phyloP scores from a whole-genome alignment of 2,113 vertebrate genomes.

The Ailurus styani region DNA sequence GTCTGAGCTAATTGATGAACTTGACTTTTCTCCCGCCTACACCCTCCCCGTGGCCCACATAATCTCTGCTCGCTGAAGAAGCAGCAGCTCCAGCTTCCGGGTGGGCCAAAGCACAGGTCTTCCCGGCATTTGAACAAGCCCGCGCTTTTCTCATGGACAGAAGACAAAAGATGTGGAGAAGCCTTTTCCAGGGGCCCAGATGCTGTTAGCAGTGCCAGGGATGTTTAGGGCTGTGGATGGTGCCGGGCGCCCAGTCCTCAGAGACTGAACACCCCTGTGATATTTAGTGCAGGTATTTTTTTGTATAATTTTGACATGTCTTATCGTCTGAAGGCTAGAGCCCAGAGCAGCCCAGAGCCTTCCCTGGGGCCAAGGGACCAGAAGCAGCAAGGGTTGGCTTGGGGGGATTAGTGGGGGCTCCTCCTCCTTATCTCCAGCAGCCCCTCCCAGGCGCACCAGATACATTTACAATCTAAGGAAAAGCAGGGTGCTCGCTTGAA shows the following conservation, averaged over 20 bases:
- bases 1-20: fast-evolving
- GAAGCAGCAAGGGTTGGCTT: not conserved
- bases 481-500: not conserved
- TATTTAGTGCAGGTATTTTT: not conserved
- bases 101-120: fast-evolving
- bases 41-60: fast-evolving
- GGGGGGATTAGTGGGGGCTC: fast-evolving
- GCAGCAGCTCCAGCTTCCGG: fast-evolving
- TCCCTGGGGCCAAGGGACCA: not conserved
- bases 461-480: not conserved
- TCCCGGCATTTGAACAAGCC: not conserved
- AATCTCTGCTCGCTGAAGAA: not conserved
- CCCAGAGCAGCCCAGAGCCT: not conserved
- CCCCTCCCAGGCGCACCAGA: not conserved
- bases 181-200: not conserved
- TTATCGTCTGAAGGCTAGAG: not conserved
- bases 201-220: fast-evolving
- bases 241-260: fast-evolving
- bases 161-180: not conserved
- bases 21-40: not conserved
- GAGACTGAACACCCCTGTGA: not conserved
- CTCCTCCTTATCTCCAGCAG: not conserved
- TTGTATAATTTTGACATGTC: not conserved
- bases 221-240: not conserved
- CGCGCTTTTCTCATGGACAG: not conserved